Evolutionary conservation across 1,140 invertebrate species (phyloP).

Genomic region (Drusus annulatus): DNA sequence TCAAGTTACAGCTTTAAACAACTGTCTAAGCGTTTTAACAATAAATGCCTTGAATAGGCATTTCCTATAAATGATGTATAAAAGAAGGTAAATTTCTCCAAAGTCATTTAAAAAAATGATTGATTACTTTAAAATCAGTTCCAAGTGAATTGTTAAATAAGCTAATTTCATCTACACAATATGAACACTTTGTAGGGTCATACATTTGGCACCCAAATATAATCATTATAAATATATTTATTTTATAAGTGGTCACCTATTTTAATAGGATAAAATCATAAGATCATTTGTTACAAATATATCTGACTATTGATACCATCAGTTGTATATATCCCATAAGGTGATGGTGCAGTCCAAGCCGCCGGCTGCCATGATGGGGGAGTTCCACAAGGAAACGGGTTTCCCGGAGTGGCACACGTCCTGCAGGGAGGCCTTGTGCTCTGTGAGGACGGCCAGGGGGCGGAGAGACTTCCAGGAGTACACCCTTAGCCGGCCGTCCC

Average conservation of each 20-base stretch:
- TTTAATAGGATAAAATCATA: slow-evolving; percentile 30
- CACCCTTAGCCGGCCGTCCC: slow-evolving; percentile 83
- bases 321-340: slow-evolving; percentile 81
- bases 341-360: slow-evolving; percentile 81
- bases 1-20: too few relatives aligned
- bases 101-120: slow-evolving; percentile 7
- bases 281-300: slow-evolving; percentile 21
- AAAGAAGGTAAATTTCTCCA: slow-evolving; percentile 8
- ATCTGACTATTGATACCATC: slow-evolving; percentile 35
- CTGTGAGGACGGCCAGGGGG: slow-evolving; percentile 81
- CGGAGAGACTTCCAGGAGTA: slow-evolving; percentile 85
- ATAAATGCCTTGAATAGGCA: slow-evolving; percentile 19
- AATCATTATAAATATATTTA: neutral
- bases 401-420: slow-evolving; percentile 78
- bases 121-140: slow-evolving; percentile 27
- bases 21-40: too few relatives aligned
- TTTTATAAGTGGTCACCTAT: slow-evolving; percentile 1
- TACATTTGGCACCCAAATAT: slow-evolving; percentile 13
- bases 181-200: neutral
- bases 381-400: slow-evolving; percentile 76
- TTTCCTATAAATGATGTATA: slow-evolving; percentile 12
- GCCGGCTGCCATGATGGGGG: slow-evolving; percentile 81
- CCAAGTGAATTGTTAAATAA: slow-evolving; percentile 16
- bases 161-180: neutral
- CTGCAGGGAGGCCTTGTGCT: slow-evolving; percentile 78